phyloP scores from a whole-genome alignment of 2,888 invertebrate genomes.

The Ceraclea dissimilis region DNA sequence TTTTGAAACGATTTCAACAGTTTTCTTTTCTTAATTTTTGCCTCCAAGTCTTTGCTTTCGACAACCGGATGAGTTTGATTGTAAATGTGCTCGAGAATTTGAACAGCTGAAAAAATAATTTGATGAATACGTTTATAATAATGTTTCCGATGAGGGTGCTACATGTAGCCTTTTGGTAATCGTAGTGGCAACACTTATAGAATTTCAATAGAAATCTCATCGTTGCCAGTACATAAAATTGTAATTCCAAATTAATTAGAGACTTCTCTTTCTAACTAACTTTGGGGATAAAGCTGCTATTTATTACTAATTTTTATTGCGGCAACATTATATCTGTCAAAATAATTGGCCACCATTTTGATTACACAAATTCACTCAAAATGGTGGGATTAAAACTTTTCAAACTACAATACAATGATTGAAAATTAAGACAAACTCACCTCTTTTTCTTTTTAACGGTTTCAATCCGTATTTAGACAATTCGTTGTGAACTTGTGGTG shows the following conservation, averaged over 20 bases:
- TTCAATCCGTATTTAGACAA: slow-evolving; percentile 60
- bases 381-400: no score
- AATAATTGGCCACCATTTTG: no score
- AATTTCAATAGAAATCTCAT: background rate
- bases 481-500: slow-evolving; percentile 49
- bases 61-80: slow-evolving; percentile 60
- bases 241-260: no score
- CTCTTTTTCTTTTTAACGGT: slow-evolving; percentile 56
- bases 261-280: no score
- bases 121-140: background rate
- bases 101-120: slow-evolving; percentile 40
- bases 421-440: slow-evolving; percentile 29
- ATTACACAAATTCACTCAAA: no score
- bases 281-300: no score
- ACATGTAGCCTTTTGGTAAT: no score
- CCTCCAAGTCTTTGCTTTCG: slow-evolving; percentile 21
- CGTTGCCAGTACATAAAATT: no score
- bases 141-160: background rate
- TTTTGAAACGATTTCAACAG: background rate
- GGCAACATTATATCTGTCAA: no score
- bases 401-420: no score
- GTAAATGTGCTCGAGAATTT: slow-evolving; percentile 58
- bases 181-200: no score
- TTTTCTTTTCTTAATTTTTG: slow-evolving; percentile 17
- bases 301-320: no score